Base-by-base conservation (phyloP, 2,888 invertebrate species). In the Buathra laborator region DNA sequence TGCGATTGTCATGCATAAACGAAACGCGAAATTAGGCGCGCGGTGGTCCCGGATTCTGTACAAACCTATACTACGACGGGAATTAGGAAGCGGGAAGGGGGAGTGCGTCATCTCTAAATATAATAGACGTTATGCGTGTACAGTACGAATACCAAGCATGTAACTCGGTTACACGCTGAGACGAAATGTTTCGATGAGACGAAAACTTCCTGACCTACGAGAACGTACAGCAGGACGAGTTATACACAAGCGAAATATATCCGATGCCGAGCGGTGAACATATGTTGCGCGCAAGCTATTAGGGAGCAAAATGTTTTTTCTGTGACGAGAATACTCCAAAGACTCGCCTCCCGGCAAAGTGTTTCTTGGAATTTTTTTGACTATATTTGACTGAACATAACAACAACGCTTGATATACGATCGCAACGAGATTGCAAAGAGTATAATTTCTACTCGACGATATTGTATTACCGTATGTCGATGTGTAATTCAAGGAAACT, bases 51-150 rank as follows among this genome's bases (percentile, higher is more conserved):
- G 71, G 79, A 76, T 78, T 82, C 44, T 66, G 44, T 53, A 48
- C 19, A 71, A 74, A 59, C 66, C 19, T 24, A 37, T 9, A 9
- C 64, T 77, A 48, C 10, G 74, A 24, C 70, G 70, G 32, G 53
- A 56, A 29, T 78, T n/a, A 24, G 84, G 56, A 56, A 48, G 43
- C 74, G 46, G 74, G 82, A 19, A 12, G 46, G 74, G 83, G 19
- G 12, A 77, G 81, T 83, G 82, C 90, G 90, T 91, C 90, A 90
- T 76, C 81, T 89, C 91, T 92, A 92, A 91, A 91, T 90, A 91
- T 89, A 91, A 87, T 84, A 72, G 75, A 64, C 48, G 29, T 19
- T 9, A 37, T 37, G 16, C 24, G 19, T 24, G 32, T 70, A 51
- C 12, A 62, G 46, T 43, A 37, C 43, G 24, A n/a, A 62, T 64